Evolutionary conservation across 2,797 vertebrate species (phyloP).

Genomic region (Spinus olivaceus): DNA sequence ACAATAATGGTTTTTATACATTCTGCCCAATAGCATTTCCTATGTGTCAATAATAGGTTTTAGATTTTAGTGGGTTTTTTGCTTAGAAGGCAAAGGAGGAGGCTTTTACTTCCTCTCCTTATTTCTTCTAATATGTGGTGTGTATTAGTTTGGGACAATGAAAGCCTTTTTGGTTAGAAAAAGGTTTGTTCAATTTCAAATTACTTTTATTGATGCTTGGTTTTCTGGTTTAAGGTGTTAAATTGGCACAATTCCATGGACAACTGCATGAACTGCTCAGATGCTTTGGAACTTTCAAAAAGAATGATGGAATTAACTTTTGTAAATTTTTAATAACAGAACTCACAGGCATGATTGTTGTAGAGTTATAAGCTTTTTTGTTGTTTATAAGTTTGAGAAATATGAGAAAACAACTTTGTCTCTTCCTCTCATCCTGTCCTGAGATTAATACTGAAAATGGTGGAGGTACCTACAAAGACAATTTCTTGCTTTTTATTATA

Average conservation of each 20-base stretch:
- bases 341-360: neutral
- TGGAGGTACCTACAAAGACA: neutral
- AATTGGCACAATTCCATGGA: neutral
- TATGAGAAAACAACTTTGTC: neutral
- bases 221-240: neutral
- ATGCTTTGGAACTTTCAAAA: neutral
- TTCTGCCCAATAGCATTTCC: neutral
- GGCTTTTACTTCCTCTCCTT: neutral
- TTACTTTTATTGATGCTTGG: neutral
- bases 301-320: neutral
- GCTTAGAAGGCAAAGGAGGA: neutral
- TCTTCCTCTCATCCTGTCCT: neutral
- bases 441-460: neutral
- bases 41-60: fast-evolving
- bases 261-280: neutral
- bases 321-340: neutral
- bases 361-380: neutral
- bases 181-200: neutral
- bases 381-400: neutral
- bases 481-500: neutral
- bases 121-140: neutral
- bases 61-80: neutral
- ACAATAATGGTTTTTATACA: fast-evolving
- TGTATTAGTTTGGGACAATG: neutral
- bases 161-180: neutral